phyloP scores from a whole-genome alignment of 2,797 vertebrate species.

The Platalea minor region DNA sequence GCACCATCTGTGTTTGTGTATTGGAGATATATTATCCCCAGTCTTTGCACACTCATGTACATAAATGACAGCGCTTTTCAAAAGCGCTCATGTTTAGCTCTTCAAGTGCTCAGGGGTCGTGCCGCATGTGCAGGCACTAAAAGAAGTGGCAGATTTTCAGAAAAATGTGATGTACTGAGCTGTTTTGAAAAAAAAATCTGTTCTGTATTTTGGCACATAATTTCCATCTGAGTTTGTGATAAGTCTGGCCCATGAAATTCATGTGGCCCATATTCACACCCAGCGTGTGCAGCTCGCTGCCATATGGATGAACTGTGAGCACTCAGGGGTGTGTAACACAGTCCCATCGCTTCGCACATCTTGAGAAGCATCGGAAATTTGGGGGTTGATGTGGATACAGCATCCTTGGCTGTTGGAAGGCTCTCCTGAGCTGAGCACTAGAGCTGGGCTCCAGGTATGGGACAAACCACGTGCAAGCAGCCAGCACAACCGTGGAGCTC shows the following conservation, averaged over 20 bases:
- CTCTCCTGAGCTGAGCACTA: background rate
- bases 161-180: background rate
- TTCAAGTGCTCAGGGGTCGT: background rate
- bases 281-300: background rate
- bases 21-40: background rate
- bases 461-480: background rate
- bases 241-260: background rate
- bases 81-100: background rate
- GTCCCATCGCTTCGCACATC: background rate
- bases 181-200: background rate
- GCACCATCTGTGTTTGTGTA: background rate
- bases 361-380: background rate
- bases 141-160: conserved; percentile 14
- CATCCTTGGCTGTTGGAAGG: background rate
- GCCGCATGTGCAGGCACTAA: background rate
- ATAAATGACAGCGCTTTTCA: background rate
- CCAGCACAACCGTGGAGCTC: background rate
- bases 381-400: background rate
- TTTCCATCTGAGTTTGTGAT: background rate
- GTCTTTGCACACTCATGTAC: background rate
- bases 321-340: background rate
- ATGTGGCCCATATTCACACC: background rate
- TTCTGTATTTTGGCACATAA: background rate
- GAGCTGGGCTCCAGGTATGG: background rate
- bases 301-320: background rate